Percentiles rank a stretch among this genome's conserved stretches.
phyloP scores from a whole-genome alignment of 2,888 invertebrate genomes.

The Terebella lapidaria region DNA sequence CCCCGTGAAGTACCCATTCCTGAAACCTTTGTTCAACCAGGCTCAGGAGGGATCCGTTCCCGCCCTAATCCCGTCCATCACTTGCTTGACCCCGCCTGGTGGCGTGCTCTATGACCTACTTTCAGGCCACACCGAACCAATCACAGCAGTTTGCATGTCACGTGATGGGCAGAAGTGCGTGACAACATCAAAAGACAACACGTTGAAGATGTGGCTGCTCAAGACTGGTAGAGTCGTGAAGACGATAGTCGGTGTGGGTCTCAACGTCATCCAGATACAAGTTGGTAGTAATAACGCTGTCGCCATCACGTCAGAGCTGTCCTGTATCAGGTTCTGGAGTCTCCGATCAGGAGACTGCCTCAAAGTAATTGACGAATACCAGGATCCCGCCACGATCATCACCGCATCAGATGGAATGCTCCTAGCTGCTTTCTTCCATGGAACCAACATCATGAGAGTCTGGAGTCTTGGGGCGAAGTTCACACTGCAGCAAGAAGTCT shows the following conservation, averaged over 20 bases:
- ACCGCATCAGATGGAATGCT: constrained; percentile 36
- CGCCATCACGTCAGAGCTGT: constrained; percentile 38
- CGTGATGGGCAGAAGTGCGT: constrained; percentile 40
- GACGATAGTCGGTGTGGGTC: constrained; percentile 38
- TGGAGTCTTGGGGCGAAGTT: constrained; percentile 30
- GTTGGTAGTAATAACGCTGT: constrained; percentile 32
- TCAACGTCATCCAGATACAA: constrained; percentile 33
- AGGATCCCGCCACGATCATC: constrained; percentile 40
- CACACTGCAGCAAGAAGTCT: constrained; percentile 17
- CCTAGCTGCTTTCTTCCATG: constrained; percentile 42
- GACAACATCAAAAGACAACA: constrained; percentile 44
- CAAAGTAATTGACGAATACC: constrained; percentile 29
- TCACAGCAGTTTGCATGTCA: constrained; percentile 42
- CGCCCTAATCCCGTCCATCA: constrained; percentile 40
- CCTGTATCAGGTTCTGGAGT: constrained; percentile 39
- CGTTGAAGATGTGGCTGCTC: constrained; percentile 48
- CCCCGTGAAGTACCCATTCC: constrained; percentile 39
- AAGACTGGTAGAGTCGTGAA: constrained; percentile 38
- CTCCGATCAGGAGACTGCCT: constrained; percentile 31
- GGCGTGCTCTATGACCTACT: constrained; percentile 44
- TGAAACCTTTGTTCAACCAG: constrained; percentile 35
- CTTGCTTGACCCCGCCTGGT: constrained; percentile 46
- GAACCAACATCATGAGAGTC: constrained; percentile 36
- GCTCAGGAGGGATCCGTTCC: constrained; percentile 36
- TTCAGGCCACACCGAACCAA: constrained; percentile 42